These are phyloP conservation scores for Sipha maydis DNA, from an alignment of 2,888 invertebrate genomes.

Conservation along the genomic window DNA sequence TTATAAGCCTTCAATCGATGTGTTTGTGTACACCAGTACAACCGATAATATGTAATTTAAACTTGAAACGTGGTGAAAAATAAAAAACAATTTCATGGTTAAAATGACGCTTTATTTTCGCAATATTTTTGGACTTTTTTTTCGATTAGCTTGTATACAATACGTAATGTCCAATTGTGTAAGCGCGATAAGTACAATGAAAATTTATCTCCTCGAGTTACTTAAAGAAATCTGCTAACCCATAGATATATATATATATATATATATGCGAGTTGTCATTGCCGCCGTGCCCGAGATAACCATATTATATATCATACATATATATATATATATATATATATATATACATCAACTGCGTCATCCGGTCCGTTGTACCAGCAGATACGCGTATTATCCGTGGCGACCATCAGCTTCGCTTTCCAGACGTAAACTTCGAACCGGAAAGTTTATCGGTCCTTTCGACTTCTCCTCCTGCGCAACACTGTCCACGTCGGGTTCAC, in stretches of 20 bases:
- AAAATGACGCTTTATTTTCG: background rate
- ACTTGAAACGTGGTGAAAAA: background rate
- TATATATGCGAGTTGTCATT: too few species aligned
- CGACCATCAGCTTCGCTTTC: slow-evolving; percentile 39
- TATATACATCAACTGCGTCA: background rate
- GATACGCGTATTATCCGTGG: slow-evolving; percentile 39
- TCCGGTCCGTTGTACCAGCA: slow-evolving; percentile 8
- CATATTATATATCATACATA: too few species aligned
- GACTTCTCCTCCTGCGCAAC: background rate
- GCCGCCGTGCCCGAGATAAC: background rate
- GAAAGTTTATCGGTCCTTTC: slow-evolving; percentile 50
- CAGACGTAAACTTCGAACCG: slow-evolving; percentile 48
- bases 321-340: too few species aligned
- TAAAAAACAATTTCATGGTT: background rate
- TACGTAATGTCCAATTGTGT: background rate
- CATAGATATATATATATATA: background rate
- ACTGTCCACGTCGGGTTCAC: background rate
- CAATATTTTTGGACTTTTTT: background rate
- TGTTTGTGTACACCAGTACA: background rate
- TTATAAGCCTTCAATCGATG: too few species aligned
- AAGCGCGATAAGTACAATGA: background rate
- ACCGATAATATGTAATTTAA: too few species aligned
- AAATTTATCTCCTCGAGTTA: slow-evolving; percentile 32
- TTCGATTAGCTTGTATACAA: background rate
- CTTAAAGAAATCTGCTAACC: slow-evolving; percentile 21